Conservation (phyloP, 2,113 vertebrate genomes). For the Vidua macroura region DNA sequence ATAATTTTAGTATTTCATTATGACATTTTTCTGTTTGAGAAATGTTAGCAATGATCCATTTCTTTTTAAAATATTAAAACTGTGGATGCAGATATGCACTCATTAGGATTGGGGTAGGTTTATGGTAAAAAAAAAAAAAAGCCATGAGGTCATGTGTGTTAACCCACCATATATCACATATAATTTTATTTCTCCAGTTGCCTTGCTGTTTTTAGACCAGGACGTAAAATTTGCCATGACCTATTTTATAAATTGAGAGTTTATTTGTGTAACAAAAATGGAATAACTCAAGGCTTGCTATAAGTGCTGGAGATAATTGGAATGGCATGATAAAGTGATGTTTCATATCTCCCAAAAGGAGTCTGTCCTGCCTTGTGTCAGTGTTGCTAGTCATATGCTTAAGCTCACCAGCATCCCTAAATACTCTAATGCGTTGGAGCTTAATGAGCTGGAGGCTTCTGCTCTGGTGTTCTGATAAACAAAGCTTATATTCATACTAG, state of each 20-base stretch:
- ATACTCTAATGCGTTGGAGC: neutral
- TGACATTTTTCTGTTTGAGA: neutral
- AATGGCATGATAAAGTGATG: neutral
- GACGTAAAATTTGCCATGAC: conserved; percentile 6
- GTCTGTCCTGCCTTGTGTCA: neutral
- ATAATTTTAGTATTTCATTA: conserved; percentile 20
- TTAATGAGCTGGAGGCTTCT: neutral
- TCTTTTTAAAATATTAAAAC: neutral
- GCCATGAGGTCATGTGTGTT: neutral
- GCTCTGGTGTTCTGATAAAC: neutral
- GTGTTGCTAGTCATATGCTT: neutral
- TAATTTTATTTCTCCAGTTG: conserved; percentile 13
- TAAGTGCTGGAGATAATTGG: conserved; percentile 18
- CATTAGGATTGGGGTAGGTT: neutral
- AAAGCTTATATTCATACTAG: neutral
- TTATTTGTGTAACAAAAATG: conserved; percentile 39
- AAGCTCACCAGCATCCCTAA: neutral
- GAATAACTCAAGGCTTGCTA: neutral
- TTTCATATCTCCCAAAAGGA: neutral
- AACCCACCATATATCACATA: neutral
- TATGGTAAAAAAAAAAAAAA: neutral
- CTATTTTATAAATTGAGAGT: conserved; percentile 27
- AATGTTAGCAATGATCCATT: neutral
- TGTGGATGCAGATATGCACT: neutral
- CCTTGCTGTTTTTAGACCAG: neutral